Evolutionary conservation across 2,888 invertebrate genomes (phyloP), one percentile per base, ranked within the genome.

Genomic region (Cephus rjabovi): DNA sequence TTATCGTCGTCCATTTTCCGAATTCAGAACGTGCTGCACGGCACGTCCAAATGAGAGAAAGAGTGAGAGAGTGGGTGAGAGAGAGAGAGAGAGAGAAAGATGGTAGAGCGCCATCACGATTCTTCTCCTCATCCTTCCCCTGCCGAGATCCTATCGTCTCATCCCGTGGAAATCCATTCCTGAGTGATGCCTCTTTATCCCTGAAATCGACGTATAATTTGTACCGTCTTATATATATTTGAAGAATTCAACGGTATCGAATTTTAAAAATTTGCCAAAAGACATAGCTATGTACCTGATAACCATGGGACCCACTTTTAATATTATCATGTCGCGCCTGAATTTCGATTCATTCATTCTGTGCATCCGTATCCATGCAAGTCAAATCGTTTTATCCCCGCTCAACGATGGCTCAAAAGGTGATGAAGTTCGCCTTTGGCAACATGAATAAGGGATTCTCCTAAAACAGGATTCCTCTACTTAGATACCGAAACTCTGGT

Each of bases 1-100:
- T 83, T 81, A 84, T 85, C 77, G 79, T 75, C 79, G 76, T 77
- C 78, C 80, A 82, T 82, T 85, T 84, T 82, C 77, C 79, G 82
- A 84, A 85, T 87, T 84, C 85, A 78, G 78, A 78, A 78, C 76
- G 76, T 77, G 79, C 35, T n/a, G 30, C 75, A 40, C 56, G 23
- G 23, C 1, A 12, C 37, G 15, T 3, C 9, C 56, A 6, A 9
- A 56, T 23, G 56, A 56, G 56, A 56, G 56, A n/a, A n/a, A 23
- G 15, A 56, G 40, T 0, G 40, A 40, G 40, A 12, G 37, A 37
- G 37, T 4, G 37, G 4, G 37, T 0, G 40, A 15, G 37, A 0
- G 40, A 15, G 40, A 15, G 12, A 40, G 40, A 4, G 15, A 40
- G 40, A 15, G 37, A 37, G 37, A 37, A 0, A 37, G 4, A 23